phyloP scores from a whole-genome alignment of 1,140 invertebrate genomes.

The Drosophila repletoides region DNA sequence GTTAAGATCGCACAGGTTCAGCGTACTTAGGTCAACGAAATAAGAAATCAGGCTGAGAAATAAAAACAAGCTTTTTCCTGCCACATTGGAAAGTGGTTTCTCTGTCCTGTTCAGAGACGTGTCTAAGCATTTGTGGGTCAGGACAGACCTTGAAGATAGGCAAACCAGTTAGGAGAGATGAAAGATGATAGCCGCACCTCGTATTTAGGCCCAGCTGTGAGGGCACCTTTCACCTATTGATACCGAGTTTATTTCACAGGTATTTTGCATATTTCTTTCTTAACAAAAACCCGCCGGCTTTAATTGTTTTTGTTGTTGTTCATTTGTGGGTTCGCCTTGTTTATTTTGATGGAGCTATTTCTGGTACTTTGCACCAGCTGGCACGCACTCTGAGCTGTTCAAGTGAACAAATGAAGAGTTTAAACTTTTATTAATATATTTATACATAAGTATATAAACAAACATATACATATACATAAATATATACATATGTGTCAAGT shows the following conservation, averaged over 20 bases:
- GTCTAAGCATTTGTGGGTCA: conserved; percentile 5
- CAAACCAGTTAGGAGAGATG: no score
- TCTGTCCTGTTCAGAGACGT: not conserved
- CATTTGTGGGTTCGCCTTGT: not conserved
- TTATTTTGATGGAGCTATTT: conserved; percentile 19
- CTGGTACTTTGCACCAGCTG: conserved; percentile 16
- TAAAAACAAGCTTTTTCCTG: conserved; percentile 13
- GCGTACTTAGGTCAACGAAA: not conserved
- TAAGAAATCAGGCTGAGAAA: not conserved
- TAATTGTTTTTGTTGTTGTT: not conserved
- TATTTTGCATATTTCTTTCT: conserved; percentile 3
- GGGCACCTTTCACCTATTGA: conserved; percentile 16
- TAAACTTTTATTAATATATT: not conserved
- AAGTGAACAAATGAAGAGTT: not conserved
- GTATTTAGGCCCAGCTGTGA: not conserved
- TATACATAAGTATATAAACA: not conserved
- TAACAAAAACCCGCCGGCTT: conserved; percentile 2
- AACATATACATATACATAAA: not conserved
- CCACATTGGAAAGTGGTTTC: not conserved
- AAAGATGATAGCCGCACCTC: no score
- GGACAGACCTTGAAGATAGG: not conserved
- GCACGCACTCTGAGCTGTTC: conserved; percentile 1
- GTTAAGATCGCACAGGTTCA: conserved; percentile 18
- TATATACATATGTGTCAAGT: not conserved
- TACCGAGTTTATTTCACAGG: not conserved